phyloP scores from a whole-genome alignment of 2,797 vertebrate genomes.

The Gymnoscopelus braueri region DNA sequence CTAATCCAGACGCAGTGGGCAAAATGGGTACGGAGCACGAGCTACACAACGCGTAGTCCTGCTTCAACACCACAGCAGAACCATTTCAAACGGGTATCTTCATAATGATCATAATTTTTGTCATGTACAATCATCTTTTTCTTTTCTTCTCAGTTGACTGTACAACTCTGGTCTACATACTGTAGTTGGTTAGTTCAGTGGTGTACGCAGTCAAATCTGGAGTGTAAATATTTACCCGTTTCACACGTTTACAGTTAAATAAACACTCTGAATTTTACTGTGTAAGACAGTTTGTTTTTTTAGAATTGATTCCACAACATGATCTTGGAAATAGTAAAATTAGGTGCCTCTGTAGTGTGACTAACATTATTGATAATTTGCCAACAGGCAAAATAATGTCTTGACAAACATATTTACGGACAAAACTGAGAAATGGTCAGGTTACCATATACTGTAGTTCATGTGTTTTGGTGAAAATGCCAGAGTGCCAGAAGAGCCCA shows the following conservation, averaged over 20 bases:
- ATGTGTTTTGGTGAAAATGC: conserved; percentile 1
- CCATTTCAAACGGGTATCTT: background rate
- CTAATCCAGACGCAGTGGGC: conserved; percentile 90
- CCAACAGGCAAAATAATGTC: conserved; percentile 6
- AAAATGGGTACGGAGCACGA: conserved; percentile 90
- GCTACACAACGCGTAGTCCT: conserved; percentile 90
- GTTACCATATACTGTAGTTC: conserved; percentile 2
- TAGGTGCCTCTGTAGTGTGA: conserved; percentile 41
- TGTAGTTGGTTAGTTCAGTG: background rate
- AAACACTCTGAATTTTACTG: too few relatives aligned
- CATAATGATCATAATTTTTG: background rate
- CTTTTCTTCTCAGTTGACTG: conserved; percentile 17
- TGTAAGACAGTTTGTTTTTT: conserved; percentile 20
- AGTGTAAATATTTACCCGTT: too few relatives aligned
- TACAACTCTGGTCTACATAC: background rate
- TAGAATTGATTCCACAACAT: conserved; percentile 31
- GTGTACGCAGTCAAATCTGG: background rate
- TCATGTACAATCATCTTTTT: conserved; percentile 1
- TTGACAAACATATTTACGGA: background rate
- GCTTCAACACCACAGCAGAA: background rate
- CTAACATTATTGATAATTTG: conserved; percentile 8
- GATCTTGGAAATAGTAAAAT: conserved; percentile 40
- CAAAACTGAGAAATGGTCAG: conserved; percentile 11
- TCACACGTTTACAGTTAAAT: too few relatives aligned
- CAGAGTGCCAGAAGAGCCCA: too few relatives aligned